Conservation (phyloP, 2,888 invertebrate species). For the Stictocephala bisonia region DNA sequence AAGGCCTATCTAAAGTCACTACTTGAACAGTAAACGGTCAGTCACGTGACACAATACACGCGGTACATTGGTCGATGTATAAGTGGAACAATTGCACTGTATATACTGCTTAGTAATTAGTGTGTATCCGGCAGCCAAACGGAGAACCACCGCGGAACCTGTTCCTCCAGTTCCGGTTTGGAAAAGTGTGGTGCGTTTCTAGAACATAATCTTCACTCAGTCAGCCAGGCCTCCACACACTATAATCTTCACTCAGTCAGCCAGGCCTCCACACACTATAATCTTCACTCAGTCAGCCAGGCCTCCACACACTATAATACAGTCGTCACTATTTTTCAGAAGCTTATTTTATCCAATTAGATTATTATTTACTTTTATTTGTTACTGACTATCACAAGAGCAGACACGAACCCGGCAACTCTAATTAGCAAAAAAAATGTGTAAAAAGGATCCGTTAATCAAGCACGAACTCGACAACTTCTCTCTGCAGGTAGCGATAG, state of each 20-base stretch:
- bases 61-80: too few species aligned
- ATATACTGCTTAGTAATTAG: slow-evolving; percentile 37
- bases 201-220: slow-evolving; percentile 25
- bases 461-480: too few species aligned
- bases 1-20: not conserved
- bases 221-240: not conserved
- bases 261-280: not conserved
- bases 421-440: too few species aligned
- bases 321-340: too few species aligned
- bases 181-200: slow-evolving; percentile 40
- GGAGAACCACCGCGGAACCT: slow-evolving; percentile 23
- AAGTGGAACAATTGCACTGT: too few species aligned
- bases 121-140: slow-evolving; percentile 38
- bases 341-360: too few species aligned
- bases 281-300: not conserved
- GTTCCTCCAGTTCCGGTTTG: slow-evolving; percentile 39
- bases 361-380: too few species aligned
- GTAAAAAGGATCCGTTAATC: too few species aligned
- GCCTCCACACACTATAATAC: not conserved
- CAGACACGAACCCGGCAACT: too few species aligned
- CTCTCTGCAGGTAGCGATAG: too few species aligned
- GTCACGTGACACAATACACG: too few species aligned
- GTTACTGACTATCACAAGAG: too few species aligned
- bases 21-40: not conserved
- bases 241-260: not conserved